phyloP scores from a whole-genome alignment of 2,888 invertebrate species.

The Octodonta nipae region DNA sequence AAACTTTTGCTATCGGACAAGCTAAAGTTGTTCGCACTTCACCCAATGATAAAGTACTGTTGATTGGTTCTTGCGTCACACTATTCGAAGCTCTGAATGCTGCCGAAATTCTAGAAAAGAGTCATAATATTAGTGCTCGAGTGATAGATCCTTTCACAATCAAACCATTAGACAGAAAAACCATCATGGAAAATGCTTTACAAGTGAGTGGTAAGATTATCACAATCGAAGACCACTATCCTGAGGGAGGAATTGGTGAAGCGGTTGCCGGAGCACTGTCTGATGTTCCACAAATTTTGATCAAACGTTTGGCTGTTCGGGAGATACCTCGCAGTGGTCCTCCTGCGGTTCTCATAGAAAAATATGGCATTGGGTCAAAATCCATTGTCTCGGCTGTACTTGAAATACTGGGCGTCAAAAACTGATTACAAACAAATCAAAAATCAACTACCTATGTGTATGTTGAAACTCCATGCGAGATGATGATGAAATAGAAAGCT shows the following conservation, averaged over 20 bases:
- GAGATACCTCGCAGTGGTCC: constrained; percentile 83
- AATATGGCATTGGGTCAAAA: constrained; percentile 59
- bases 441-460: no score
- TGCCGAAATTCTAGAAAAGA: constrained; percentile 52
- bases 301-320: constrained; percentile 64
- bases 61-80: constrained; percentile 85
- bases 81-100: constrained; percentile 76
- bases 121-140: constrained; percentile 55
- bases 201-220: constrained; percentile 65
- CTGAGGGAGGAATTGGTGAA: constrained; percentile 87
- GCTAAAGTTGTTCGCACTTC: constrained; percentile 64
- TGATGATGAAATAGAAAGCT: no score
- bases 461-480: no score
- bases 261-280: constrained; percentile 72
- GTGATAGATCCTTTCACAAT: constrained; percentile 88
- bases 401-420: no score
- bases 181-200: constrained; percentile 57
- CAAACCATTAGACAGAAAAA: constrained; percentile 75
- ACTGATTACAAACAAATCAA: no score
- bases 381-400: constrained; percentile 56
- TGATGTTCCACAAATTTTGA: constrained; percentile 49
- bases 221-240: constrained; percentile 93
- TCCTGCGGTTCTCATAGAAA: constrained; percentile 65
- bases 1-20: constrained; percentile 64
- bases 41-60: constrained; percentile 57